Percentiles rank a stretch among this genome's conserved stretches.
Evolutionary conservation across 1,140 invertebrate species (phyloP).

Genomic region (Diachasmimorpha longicaudata): DNA sequence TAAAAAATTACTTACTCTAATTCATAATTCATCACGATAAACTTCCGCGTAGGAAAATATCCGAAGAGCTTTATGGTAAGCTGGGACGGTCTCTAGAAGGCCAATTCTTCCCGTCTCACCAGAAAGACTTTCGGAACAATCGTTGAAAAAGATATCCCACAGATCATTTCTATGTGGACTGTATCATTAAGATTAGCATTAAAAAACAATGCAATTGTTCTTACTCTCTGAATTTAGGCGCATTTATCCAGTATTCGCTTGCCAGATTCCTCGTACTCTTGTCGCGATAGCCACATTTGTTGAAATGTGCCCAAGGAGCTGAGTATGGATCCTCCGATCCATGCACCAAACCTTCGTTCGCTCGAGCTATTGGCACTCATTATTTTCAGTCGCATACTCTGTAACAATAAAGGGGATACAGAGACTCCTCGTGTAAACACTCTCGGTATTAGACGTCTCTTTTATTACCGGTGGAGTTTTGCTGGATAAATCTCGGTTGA

Average conservation of each 20-base stretch:
- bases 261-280: slow-evolving; percentile 95
- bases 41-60: no score
- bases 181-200: no score
- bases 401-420: slow-evolving; percentile 29
- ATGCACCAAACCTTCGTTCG: slow-evolving; percentile 90
- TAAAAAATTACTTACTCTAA: no score
- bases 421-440: not conserved
- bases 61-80: no score
- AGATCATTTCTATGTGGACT: no score
- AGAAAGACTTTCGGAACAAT: no score
- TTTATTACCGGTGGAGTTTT: slow-evolving; percentile 78
- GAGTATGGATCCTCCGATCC: slow-evolving; percentile 96
- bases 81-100: no score
- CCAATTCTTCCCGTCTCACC: no score
- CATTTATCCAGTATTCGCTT: slow-evolving; percentile 87
- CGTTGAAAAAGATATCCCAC: no score
- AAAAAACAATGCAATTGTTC: no score
- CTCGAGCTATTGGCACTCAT: slow-evolving; percentile 81
- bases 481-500: slow-evolving; percentile 84
- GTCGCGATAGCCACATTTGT: slow-evolving; percentile 97
- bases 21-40: no score
- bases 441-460: not conserved
- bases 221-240: slow-evolving; percentile 28
- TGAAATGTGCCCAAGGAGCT: slow-evolving; percentile 96
- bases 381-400: slow-evolving; percentile 85